These are phyloP conservation scores for Drosophila suboccidentalis DNA, from an alignment of 2,888 invertebrate genomes.

Conservation along the genomic window DNA sequence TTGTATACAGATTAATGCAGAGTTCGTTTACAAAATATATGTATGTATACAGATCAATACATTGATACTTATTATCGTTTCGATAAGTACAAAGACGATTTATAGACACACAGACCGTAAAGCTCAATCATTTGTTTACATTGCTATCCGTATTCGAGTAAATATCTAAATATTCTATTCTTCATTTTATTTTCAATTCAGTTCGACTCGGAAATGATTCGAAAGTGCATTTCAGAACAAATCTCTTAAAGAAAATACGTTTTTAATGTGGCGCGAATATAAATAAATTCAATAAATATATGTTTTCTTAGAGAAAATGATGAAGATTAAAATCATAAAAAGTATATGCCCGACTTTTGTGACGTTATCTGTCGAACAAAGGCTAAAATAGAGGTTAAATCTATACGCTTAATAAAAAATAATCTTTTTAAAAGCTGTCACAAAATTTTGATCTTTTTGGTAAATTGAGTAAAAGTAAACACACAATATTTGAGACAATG, in stretches of 20 bases:
- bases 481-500: neutral
- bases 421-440: conserved; percentile 28
- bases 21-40: conserved; percentile 13
- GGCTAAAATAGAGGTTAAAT: neutral
- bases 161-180: conserved; percentile 1
- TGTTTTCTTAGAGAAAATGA: conserved; percentile 9
- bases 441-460: conserved; percentile 16
- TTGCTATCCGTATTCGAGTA: conserved; percentile 9
- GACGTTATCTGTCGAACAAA: neutral
- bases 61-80: neutral
- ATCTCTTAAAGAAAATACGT: neutral
- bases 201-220: neutral
- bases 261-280: conserved; percentile 27
- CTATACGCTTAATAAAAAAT: conserved; percentile 13
- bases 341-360: neutral
- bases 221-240: conserved; percentile 1
- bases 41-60: neutral
- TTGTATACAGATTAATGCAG: conserved; percentile 1
- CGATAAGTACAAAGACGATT: conserved; percentile 19
- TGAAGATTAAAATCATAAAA: conserved; percentile 3
- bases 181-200: neutral
- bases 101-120: neutral
- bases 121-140: conserved; percentile 5
- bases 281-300: conserved; percentile 45
- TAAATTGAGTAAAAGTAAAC: conserved; percentile 9